phyloP scores from a whole-genome alignment of 2,113 vertebrate genomes.

The Progne subis region DNA sequence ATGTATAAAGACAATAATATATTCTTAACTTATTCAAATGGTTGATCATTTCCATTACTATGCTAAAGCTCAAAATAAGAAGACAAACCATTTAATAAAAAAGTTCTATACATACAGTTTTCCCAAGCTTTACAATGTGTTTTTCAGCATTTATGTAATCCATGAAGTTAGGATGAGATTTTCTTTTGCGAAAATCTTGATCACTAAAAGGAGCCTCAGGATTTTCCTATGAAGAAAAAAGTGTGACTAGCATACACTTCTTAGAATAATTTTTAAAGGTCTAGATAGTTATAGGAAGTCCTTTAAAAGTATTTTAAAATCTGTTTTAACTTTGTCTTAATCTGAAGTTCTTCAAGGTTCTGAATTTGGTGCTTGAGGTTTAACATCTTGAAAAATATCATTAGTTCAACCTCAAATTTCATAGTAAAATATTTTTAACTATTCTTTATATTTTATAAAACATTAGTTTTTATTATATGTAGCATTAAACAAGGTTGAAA shows the following conservation, averaged over 20 bases:
- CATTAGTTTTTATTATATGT: fast-evolving
- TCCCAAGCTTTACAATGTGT: slow-evolving; percentile 85
- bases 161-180: slow-evolving; percentile 83
- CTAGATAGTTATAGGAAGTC: background rate
- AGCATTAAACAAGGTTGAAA: background rate
- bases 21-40: background rate
- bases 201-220: slow-evolving; percentile 82
- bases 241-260: background rate
- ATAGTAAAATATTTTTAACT: background rate
- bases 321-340: background rate
- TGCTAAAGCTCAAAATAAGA: background rate
- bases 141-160: slow-evolving; percentile 86
- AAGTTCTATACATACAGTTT: slow-evolving; percentile 77
- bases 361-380: background rate
- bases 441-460: background rate
- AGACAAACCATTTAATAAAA: background rate
- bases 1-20: background rate
- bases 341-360: background rate
- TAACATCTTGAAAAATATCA: background rate
- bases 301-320: background rate
- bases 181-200: slow-evolving; percentile 85
- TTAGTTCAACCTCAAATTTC: background rate
- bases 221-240: slow-evolving; percentile 76
- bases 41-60: background rate
- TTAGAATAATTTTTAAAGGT: background rate